Evolutionary conservation across 2,113 vertebrate species (phyloP).

Genomic region (Sphaerodactylus townsendi): DNA sequence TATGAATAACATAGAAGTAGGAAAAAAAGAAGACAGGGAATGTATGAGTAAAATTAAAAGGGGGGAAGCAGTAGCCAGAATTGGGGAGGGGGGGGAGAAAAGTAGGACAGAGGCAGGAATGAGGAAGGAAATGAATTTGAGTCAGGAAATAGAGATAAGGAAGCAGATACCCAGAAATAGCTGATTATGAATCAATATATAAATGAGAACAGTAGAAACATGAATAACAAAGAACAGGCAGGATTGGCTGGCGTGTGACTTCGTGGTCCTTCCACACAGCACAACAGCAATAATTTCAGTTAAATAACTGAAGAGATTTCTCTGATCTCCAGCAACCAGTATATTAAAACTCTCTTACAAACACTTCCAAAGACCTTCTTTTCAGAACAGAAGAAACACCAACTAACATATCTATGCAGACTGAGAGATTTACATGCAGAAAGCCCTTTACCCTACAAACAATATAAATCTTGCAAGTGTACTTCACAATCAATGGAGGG

Average conservation of each 20-base stretch:
- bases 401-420: background rate
- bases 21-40: background rate
- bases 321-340: background rate
- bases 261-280: no score
- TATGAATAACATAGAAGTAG: background rate
- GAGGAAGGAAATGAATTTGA: no score
- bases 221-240: background rate
- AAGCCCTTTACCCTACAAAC: background rate
- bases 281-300: no score
- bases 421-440: background rate
- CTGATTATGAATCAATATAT: background rate
- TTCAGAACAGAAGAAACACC: background rate
- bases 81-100: background rate
- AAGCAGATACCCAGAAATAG: background rate
- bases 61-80: background rate
- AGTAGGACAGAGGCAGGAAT: background rate
- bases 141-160: background rate
- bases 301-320: background rate
- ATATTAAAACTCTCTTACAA: background rate
- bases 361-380: background rate
- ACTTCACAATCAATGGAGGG: background rate
- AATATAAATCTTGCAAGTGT: background rate
- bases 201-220: background rate
- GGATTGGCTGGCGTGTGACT: background rate
- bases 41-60: background rate